These are phyloP conservation scores for Misgurnus anguillicaudatus DNA, from an alignment of 2,113 vertebrate genomes.

Conservation along the genomic window DNA sequence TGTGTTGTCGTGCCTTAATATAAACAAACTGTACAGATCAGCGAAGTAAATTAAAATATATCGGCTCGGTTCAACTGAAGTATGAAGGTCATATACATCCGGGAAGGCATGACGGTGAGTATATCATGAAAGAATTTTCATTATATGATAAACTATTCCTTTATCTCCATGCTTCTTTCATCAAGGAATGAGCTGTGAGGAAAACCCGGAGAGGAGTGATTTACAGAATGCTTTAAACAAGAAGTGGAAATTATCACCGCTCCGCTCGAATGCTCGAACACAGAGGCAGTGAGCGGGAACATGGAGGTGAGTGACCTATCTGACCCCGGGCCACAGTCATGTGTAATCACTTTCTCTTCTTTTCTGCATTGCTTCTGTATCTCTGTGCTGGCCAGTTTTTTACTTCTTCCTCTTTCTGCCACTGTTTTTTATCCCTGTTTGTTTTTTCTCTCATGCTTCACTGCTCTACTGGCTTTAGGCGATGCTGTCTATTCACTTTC, in stretches of 20 bases:
- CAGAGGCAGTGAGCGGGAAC: background rate
- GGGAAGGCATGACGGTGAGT: no score
- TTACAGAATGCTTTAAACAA: background rate
- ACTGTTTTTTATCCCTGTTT: slow-evolving; percentile 23
- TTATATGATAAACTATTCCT: no score
- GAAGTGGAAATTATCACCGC: background rate
- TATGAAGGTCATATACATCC: no score
- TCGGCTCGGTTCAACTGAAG: no score
- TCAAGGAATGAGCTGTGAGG: no score
- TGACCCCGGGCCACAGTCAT: slow-evolving; percentile 29
- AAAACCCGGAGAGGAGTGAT: background rate
- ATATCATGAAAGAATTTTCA: no score
- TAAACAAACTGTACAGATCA: no score
- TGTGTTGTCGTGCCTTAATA: no score
- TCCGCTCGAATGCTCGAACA: background rate
- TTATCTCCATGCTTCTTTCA: no score
- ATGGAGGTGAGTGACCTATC: slow-evolving; percentile 48
- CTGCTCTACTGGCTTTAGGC: slow-evolving; percentile 65
- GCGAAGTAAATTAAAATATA: no score
- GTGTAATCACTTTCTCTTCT: slow-evolving; percentile 31
- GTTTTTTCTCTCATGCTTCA: slow-evolving; percentile 59
- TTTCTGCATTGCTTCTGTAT: slow-evolving; percentile 25
- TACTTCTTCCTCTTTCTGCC: slow-evolving; percentile 13
- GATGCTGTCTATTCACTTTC: slow-evolving; percentile 66
- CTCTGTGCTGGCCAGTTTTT: slow-evolving; percentile 29